Base-by-base conservation (phyloP, 2,888 invertebrate genomes). In the Scaptomyza caliginosa region DNA sequence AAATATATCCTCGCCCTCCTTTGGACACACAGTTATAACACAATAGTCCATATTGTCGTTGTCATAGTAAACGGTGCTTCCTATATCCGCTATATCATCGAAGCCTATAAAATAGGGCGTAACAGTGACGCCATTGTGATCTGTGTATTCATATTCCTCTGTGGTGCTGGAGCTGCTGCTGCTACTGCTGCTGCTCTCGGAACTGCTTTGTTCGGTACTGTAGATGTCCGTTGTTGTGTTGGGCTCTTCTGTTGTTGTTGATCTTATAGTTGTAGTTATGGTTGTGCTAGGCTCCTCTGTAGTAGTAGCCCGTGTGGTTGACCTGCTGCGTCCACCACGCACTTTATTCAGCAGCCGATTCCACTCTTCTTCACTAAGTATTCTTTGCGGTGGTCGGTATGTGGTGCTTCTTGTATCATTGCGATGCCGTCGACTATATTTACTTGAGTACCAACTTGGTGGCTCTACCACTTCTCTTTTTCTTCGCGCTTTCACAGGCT, bases 11-110 rank as follows among this genome's bases (percentile, higher is more conserved):
- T 74, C 64, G 2, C 69, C 72, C 2, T 72, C 55, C 19, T 75
- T 76, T 11, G 80, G 64, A 48, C 90, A 90, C 0, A 89, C 66
- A 13, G 74, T 81, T 7, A 88, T 73, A 19, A 86, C 66, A 59
- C 90, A 90, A 0, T 34, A 52, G 16, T 78, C 82, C 26, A 83
- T 72, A 17, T 84, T 74, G 40, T 66, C 75, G 26, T 49, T 54
- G 24, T 89, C 80, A 17, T 80, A 81, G 54, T 75, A 75, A 4
- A 70, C 62, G 10, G 82, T 77, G 43, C 62, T 77, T 0, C 82
- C 83, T 16, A 81, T 72, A 8, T 81, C 70, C 8, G 60, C 74
- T 6, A 84, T 72, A 6, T 77, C 72, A 24, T 77, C 70, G 17
- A 57, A 72, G 21, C 63, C 77, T 17, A 90, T 74, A 3, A 76